These are phyloP conservation scores for Bradypodion pumilum DNA, from an alignment of 2,797 vertebrate genomes.

Conservation along the genomic window DNA sequence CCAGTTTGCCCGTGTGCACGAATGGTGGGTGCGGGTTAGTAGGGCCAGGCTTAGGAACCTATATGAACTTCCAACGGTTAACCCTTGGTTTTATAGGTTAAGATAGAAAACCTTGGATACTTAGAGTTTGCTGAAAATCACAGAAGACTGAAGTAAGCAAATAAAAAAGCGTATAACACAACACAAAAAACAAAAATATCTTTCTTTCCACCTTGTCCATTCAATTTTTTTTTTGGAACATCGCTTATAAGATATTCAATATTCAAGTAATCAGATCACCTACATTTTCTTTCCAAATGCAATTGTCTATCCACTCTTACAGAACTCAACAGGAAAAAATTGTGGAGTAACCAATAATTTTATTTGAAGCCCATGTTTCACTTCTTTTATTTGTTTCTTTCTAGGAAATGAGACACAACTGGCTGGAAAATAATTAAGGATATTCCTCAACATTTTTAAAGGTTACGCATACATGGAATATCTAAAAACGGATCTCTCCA, in stretches of 20 bases:
- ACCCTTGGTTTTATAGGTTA: too few relatives aligned
- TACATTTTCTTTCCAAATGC: background rate
- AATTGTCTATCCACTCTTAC: background rate
- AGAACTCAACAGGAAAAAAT: background rate
- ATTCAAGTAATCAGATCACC: background rate
- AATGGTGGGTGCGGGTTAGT: too few relatives aligned
- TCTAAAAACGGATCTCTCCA: background rate
- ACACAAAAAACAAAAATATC: background rate
- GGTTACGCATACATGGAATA: background rate
- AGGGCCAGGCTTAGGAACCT: too few relatives aligned
- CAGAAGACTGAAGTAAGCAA: too few relatives aligned
- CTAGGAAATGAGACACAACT: slow-evolving; percentile 20
- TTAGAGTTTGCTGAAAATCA: slow-evolving; percentile 34
- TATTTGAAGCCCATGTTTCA: background rate
- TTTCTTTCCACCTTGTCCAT: slow-evolving; percentile 6
- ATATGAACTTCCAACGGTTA: too few relatives aligned
- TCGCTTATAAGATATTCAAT: background rate
- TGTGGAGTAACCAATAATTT: background rate
- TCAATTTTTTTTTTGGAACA: background rate
- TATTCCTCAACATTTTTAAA: background rate
- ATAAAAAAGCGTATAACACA: too few relatives aligned
- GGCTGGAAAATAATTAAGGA: slow-evolving; percentile 1
- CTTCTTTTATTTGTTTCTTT: background rate
- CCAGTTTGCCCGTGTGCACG: too few relatives aligned
- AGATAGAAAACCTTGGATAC: slow-evolving; percentile 22